Conservation (phyloP, 37 sponge, comb jelly and placozoan species). For the Bolinopsis microptera region DNA sequence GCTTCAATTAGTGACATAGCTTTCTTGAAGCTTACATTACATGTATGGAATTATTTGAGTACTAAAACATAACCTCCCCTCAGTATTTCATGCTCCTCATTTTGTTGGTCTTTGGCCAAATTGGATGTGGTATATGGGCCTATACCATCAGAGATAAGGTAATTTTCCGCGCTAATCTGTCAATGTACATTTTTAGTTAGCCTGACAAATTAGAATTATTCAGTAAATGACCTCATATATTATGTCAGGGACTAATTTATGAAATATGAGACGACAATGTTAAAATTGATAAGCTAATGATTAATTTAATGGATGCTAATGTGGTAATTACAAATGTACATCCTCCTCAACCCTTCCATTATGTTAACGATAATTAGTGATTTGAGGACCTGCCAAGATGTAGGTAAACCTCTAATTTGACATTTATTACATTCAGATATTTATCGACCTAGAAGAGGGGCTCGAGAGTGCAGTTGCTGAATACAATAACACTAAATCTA, state of each 20-base stretch:
- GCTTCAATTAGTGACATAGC: neutral
- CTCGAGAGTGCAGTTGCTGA: neutral
- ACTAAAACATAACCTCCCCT: neutral
- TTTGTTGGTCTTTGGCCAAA: neutral
- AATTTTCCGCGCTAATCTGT: neutral
- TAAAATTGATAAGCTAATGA: too few species aligned
- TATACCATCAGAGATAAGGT: constrained; percentile 15
- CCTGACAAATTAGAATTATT: neutral
- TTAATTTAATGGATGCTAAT: neutral
- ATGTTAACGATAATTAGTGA: too few species aligned
- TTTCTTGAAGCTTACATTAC: neutral
- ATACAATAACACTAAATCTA: neutral
- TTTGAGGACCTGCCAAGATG: neutral
- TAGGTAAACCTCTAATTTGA: neutral
- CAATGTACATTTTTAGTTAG: too few species aligned
- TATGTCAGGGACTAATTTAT: neutral
- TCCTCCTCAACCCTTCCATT: too few species aligned
- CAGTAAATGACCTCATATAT: neutral
- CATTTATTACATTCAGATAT: neutral
- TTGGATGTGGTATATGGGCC: constrained; percentile 19
- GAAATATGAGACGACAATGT: neutral
- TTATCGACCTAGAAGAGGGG: neutral
- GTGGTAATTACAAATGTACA: neutral
- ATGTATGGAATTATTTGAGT: neutral
- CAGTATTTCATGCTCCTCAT: constrained; percentile 59